Conservation (phyloP, 2,888 invertebrate genomes). For the Drosophila mayaguana region DNA sequence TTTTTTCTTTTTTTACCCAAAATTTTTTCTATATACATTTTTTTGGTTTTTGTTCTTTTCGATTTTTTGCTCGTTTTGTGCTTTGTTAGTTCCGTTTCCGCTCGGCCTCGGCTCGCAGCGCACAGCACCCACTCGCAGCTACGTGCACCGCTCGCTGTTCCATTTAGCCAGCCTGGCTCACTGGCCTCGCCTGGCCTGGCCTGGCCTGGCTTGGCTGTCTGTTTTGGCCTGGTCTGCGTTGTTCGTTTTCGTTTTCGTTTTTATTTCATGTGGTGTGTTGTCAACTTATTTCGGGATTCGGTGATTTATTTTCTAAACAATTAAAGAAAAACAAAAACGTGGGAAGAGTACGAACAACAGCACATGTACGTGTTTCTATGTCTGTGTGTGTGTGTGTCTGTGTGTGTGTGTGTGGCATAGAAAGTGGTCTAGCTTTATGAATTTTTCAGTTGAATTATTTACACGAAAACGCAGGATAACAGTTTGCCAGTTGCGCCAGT, state of each 20-base stretch:
- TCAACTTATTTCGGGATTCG: conserved; percentile 72
- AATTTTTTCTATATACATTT: conserved; percentile 22
- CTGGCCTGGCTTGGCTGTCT: background rate
- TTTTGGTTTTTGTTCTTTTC: conserved; percentile 33
- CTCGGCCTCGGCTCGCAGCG: conserved; percentile 24
- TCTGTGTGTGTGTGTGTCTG: background rate
- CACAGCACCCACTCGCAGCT: conserved; percentile 19
- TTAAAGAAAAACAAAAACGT: conserved; percentile 67
- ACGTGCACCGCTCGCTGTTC: conserved; percentile 39
- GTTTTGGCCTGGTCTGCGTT: background rate
- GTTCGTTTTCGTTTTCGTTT: conserved; percentile 39
- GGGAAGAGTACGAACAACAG: conserved; percentile 5
- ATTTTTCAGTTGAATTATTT: conserved; percentile 77
- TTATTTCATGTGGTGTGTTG: conserved; percentile 72
- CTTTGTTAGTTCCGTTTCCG: conserved; percentile 81
- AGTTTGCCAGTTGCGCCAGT: conserved; percentile 42
- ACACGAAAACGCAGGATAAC: conserved; percentile 65
- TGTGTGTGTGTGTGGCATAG: conserved; percentile 9
- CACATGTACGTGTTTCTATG: background rate
- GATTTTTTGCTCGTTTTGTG: conserved; percentile 70
- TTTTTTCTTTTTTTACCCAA: conserved; percentile 35
- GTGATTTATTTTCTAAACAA: conserved; percentile 80
- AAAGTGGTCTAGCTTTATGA: conserved; percentile 61
- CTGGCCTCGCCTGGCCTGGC: background rate
- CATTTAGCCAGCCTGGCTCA: conserved; percentile 43